These are phyloP conservation scores for Rhinophrynus dorsalis DNA, from an alignment of 2,797 vertebrate genomes.

Conservation along the genomic window DNA sequence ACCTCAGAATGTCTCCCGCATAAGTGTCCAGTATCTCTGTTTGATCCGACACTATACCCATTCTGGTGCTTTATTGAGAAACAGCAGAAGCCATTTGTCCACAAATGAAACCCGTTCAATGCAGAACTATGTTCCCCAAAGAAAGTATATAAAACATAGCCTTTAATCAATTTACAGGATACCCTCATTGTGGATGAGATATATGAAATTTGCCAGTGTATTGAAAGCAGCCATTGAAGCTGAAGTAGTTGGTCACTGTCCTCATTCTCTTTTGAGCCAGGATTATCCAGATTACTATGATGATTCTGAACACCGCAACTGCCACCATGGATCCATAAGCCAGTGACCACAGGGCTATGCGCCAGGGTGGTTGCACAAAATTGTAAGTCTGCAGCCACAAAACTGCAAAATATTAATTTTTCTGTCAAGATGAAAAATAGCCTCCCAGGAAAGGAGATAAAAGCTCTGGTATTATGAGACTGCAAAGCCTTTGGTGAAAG, in stretches of 20 bases:
- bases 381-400: constrained; percentile 61
- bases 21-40: too few species aligned
- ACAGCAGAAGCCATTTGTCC: too few species aligned
- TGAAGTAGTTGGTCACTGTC: constrained; percentile 90
- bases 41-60: too few species aligned
- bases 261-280: constrained; percentile 91
- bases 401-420: background rate
- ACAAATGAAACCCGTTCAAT: too few species aligned
- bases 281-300: constrained; percentile 92
- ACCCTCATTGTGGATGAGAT: constrained; percentile 85
- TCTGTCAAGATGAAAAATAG: background rate
- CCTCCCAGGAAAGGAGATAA: background rate
- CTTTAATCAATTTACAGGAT: too few species aligned
- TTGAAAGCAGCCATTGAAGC: constrained; percentile 91
- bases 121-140: too few species aligned
- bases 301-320: constrained; percentile 85
- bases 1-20: too few species aligned
- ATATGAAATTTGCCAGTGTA: constrained; percentile 90
- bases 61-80: too few species aligned
- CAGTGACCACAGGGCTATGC: constrained; percentile 86
- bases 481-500: background rate
- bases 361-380: constrained; percentile 89
- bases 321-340: constrained; percentile 84
- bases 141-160: too few species aligned
- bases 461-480: background rate